Percentiles rank a stretch among this genome's conserved stretches.
Evolutionary conservation across 2,113 vertebrate species (phyloP).

Genomic region (Xiphorhynchus elegans): DNA sequence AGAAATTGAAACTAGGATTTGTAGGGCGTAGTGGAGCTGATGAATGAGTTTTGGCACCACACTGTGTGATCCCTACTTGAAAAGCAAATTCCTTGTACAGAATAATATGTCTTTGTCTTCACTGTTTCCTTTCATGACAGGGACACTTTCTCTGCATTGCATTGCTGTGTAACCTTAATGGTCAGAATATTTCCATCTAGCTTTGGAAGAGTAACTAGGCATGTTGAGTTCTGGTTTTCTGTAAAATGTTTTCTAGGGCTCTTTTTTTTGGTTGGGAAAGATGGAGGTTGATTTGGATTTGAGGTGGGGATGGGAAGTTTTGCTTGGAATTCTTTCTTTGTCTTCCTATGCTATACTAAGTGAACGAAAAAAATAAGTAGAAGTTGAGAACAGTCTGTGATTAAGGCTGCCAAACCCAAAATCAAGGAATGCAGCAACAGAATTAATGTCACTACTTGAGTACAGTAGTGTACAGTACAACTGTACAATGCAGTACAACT

Average conservation of each 20-base stretch:
- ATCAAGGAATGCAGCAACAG: neutral
- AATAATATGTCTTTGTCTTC: neutral
- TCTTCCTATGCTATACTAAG: neutral
- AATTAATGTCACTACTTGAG: neutral
- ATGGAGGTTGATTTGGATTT: neutral
- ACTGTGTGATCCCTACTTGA: neutral
- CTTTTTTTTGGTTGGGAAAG: neutral
- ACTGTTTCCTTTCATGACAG: neutral
- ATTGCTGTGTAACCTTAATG: neutral
- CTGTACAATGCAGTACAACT: neutral
- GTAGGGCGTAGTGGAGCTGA: neutral
- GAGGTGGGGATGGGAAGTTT: neutral
- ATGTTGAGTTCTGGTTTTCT: neutral
- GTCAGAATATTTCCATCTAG: neutral
- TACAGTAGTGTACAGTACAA: too few relatives aligned
- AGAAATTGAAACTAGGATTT: neutral
- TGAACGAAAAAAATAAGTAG: neutral
- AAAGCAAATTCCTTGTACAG: neutral
- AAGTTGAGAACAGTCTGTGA: neutral
- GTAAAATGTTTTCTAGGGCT: neutral
- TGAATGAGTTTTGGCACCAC: neutral
- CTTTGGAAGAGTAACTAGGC: neutral
- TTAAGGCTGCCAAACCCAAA: neutral
- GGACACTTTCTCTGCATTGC: neutral
- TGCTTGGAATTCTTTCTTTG: neutral